These are phyloP conservation scores for Dendroctonus valens DNA, from an alignment of 1,140 invertebrate genomes.

Conservation along the genomic window DNA sequence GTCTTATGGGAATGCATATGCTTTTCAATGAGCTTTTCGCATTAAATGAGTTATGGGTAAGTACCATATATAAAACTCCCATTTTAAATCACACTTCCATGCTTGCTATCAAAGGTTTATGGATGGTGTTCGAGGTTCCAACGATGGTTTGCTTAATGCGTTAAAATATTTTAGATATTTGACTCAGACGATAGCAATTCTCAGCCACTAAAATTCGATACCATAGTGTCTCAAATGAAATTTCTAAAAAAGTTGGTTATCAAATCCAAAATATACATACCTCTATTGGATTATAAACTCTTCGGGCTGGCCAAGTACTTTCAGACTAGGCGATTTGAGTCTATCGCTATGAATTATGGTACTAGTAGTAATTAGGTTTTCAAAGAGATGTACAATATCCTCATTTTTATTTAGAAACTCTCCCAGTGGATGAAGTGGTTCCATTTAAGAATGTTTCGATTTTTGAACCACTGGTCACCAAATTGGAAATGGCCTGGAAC, in stretches of 20 bases:
- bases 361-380: neutral
- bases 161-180: constrained; percentile 24
- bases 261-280: constrained; percentile 23
- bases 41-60: constrained; percentile 34
- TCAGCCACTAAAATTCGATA: constrained; percentile 22
- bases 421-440: constrained; percentile 15
- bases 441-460: constrained; percentile 23
- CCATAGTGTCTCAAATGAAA: constrained; percentile 16
- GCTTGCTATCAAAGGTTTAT: neutral
- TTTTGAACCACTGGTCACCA: constrained; percentile 25
- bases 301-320: constrained; percentile 29
- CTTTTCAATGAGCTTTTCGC: constrained; percentile 29
- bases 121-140: neutral
- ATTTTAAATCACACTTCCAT: too few species aligned
- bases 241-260: constrained; percentile 30
- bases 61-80: neutral
- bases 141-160: neutral
- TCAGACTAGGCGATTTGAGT: constrained; percentile 27
- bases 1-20: constrained; percentile 11
- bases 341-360: constrained; percentile 29
- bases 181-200: constrained; percentile 18
- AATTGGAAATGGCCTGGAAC: constrained; percentile 27
- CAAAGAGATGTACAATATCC: constrained; percentile 1
- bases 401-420: constrained; percentile 19
- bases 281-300: constrained; percentile 28